Base-by-base conservation (phyloP, 2,113 vertebrate genomes). In the Pterocles gutturalis region DNA sequence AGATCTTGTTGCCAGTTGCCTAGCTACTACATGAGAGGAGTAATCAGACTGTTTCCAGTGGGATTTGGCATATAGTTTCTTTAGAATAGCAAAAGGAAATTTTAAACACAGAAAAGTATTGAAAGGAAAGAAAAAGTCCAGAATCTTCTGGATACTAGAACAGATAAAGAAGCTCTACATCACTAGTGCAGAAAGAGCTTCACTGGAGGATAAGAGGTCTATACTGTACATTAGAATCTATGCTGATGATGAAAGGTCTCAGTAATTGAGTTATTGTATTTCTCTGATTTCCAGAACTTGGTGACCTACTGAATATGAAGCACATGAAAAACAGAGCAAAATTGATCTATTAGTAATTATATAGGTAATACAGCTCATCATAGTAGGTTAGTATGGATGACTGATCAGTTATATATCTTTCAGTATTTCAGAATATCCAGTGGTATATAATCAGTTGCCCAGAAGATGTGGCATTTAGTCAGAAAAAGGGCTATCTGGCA, bases 11-110 rank as follows among this genome's bases (percentile, higher is more conserved):
- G 33, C 43, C 67, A 60, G 85, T 97, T 96, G 90, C 93, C 85
- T 93, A 94, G 92, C 38, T 96, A 90, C 85, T 79, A 79, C 16
- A n/a, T 71, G 21, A 95, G 54, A 89, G 34, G 38, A 80, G n/a
- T 53, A 91, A 77, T 86, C 75, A 80, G 28, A 55, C 15, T 64
- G 20, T 25, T 86, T 81, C 60, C 72, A 83, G 67, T 36, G 83
- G 38, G 46, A 46, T 62, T 92, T 71, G 24, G 33, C 33, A 21
- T 78, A 86, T 2, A 70, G 49, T 38, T 64, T 61, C 64, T 93
- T 91, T 34, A 93, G 51, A 77, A 77, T 17, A 90, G 36, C 21
- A 69, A 67, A 91, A 67, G 11, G 57, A 71, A 70, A 86, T 38
- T 62, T 88, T 83, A 77, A 95, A 89, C 29, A 78, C 16, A 80